Base-by-base conservation (phyloP, 1,140 invertebrate genomes). In the Pseudomyrmex sp. region DNA sequence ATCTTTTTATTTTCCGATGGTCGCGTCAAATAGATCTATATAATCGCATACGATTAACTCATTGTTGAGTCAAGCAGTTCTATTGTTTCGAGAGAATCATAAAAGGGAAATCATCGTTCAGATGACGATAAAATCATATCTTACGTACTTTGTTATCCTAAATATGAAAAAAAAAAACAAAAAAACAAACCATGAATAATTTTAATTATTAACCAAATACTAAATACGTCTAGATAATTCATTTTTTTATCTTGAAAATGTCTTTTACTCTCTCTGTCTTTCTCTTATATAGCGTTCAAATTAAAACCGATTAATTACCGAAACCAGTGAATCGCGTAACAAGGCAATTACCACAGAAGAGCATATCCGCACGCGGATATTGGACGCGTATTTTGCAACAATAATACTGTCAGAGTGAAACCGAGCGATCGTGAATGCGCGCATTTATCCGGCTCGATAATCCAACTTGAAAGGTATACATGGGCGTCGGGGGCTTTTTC, bases 401-500 rank as follows among this genome's bases (percentile, higher is more conserved):
- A 80, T 80, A 80, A 80, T 56, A 26, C 76, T 80, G 76, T 80
- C 76, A 70, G 76, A 80, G 66, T 80, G 66, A 72, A 80, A 66
- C 66, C 66, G 76, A 58, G 54, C 66, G 76, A 80, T 80, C 76
- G 76, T 72, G 76, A 80, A 80, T 80, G 54, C 76, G 66, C 66
- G 65, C 76, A 80, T 80, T 80, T 66, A 80, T 72, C 76, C 76
- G 76, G 76, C 66, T 35, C 76, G 76, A 80, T 80, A 80, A 80
- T 80, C 76, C 76, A 80, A 80, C 76, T 80, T 80, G 76, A 80
- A 80, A 80, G 76, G 76, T 80, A 80, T 54, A 80, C 35, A 35
- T 0, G 35, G 35, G 35, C 76, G 76, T 80, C 87, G 79, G 72
- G 80, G 83, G 87, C 77, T 89, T 90, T 87, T 89, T 87, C 89